phyloP scores from a whole-genome alignment of 2,113 vertebrate genomes.

The Thalassoma bifasciatum region DNA sequence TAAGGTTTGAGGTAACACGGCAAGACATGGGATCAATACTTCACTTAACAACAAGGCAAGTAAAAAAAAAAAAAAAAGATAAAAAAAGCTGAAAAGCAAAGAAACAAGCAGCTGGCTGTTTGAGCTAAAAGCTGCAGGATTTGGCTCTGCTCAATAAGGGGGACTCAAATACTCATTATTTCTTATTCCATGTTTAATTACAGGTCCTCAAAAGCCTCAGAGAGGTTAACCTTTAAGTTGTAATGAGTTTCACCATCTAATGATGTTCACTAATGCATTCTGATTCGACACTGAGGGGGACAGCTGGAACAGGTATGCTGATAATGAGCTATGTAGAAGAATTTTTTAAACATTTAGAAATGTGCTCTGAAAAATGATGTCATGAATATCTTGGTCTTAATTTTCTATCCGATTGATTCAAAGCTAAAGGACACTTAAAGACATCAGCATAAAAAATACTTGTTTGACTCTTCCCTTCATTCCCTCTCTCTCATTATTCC shows the following conservation, averaged over 20 bases:
- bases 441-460: conserved; percentile 1
- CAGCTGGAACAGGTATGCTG: conserved; percentile 40
- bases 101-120: conserved; percentile 29
- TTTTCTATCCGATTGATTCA: conserved; percentile 1
- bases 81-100: background rate
- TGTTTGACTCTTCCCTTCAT: conserved; percentile 26
- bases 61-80: conserved; percentile 19
- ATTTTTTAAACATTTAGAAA: background rate
- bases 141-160: conserved; percentile 43
- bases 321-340: conserved; percentile 42
- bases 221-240: conserved; percentile 74
- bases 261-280: conserved; percentile 67
- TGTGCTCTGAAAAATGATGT: background rate
- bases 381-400: background rate
- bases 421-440: conserved; percentile 27
- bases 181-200: conserved; percentile 70
- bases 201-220: conserved; percentile 59
- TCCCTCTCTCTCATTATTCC: conserved; percentile 55
- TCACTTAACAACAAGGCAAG: conserved; percentile 61
- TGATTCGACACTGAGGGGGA: conserved; percentile 51
- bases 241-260: conserved; percentile 70
- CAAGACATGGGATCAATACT: conserved; percentile 68
- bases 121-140: conserved; percentile 38
- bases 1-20: conserved; percentile 67
- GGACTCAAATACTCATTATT: conserved; percentile 54